Conservation (phyloP, 2,113 vertebrate species). For the Xiphophorus hellerii region DNA sequence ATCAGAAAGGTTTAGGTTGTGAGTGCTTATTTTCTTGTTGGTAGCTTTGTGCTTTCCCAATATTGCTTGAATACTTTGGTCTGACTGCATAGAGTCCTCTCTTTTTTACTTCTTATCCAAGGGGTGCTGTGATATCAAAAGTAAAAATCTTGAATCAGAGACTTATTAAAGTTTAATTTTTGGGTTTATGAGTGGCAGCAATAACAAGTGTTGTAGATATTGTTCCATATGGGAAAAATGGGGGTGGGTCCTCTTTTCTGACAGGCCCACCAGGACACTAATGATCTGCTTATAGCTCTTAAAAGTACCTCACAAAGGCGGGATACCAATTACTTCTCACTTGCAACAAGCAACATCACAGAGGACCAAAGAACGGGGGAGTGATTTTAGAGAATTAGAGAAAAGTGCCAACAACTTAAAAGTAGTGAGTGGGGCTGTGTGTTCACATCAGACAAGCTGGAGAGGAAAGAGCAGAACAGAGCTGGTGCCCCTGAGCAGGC, state of each 20-base stretch:
- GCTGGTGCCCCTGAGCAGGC: conserved; percentile 71
- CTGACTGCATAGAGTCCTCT: conserved; percentile 36
- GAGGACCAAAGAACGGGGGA: conserved; percentile 2
- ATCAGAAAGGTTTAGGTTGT: conserved; percentile 18
- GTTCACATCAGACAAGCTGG: conserved; percentile 66
- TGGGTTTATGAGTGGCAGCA: conserved; percentile 88
- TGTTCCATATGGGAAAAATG: conserved; percentile 31
- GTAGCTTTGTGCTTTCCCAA: conserved; percentile 20
- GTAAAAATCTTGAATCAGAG: conserved; percentile 86
- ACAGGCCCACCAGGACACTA: conserved; percentile 54
- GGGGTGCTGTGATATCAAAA: neutral
- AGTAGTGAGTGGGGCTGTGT: conserved; percentile 54
- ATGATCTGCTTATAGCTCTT: conserved; percentile 53
- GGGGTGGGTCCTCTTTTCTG: conserved; percentile 69
- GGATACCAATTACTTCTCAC: conserved; percentile 28
- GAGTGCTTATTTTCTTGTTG: conserved; percentile 36
- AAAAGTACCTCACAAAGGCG: conserved; percentile 43
- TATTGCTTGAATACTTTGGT: conserved; percentile 14
- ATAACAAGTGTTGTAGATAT: conserved; percentile 79
- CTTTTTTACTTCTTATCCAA: neutral
- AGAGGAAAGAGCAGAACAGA: conserved; percentile 58
- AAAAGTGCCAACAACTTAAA: neutral
- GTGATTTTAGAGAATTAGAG: conserved; percentile 9
- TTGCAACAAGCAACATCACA: conserved; percentile 14
- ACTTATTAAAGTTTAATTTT: conserved; percentile 70